Base-by-base conservation (phyloP, 2,888 invertebrate species). In the Cerceris ruficornis region DNA sequence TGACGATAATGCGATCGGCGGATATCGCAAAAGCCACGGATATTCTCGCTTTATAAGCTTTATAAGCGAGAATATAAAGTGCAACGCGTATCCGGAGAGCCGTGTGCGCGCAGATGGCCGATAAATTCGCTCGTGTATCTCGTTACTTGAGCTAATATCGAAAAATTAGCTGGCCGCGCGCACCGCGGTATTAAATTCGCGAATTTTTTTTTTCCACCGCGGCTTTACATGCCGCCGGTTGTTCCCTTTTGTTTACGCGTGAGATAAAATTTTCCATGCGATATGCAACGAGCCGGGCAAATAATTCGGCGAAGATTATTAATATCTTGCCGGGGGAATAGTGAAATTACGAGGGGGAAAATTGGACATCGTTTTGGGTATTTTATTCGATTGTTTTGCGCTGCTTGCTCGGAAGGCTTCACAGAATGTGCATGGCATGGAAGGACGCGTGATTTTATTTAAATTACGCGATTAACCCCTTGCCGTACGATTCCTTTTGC, bases 51-150 rank as follows among this genome's bases (percentile, higher is more conserved):
- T 28, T 28, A 28, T 28, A 28, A 28, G 28, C 28, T 28, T 28
- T 28, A 28, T 28, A 71, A 52, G 41, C 61, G 46, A 17, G 57
- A 41, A 57, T 54, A 54, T 14, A 46, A 14, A 39, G 57, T 43
- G 57, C 54, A 46, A 59, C 54, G 9, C 8, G 13, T 15, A 13
- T n/a, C 61, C 11, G 15, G 14, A 59, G 42, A 5, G 0, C 2
- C n/a, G 28, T 14, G 61, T 68, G 59, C 67, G 14, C 72, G 17
- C 67, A 50, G n/a, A 41, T 41, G 52, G 39, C 69, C 57, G 57
- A 74, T 74, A 74, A 74, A 74, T 74, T 69, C 49, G n/a, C 50
- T 28, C 39, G 28, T 11, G 28, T 8, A 9, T 9, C n/a, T 7
- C 6, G 4, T 57, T 28, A 57, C 17, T 57, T 57, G 2, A 28